Evolutionary conservation across 2,113 vertebrate species (phyloP).

Genomic region (Ctenodactylus gundi): DNA sequence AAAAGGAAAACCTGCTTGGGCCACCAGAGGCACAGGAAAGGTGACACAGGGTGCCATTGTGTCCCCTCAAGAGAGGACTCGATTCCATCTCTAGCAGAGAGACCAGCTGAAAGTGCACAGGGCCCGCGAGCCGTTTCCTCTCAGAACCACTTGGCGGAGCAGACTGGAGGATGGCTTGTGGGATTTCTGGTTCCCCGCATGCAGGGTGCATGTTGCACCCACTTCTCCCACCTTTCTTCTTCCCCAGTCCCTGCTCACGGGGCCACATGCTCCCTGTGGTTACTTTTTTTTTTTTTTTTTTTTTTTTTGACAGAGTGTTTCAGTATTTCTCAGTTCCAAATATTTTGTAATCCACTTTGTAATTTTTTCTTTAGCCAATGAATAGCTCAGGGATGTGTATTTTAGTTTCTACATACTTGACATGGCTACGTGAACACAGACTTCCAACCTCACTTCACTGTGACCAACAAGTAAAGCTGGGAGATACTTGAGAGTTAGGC

Average conservation of each 20-base stretch:
- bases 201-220: neutral
- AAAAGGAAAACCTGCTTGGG: too few species aligned
- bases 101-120: rapidly evolving
- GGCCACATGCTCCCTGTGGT: rapidly evolving
- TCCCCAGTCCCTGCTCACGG: rapidly evolving
- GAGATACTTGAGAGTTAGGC: neutral
- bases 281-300: neutral
- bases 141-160: rapidly evolving
- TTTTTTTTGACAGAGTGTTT: rapidly evolving
- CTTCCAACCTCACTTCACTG: neutral
- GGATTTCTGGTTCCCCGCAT: neutral
- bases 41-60: rapidly evolving
- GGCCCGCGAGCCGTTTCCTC: too few species aligned
- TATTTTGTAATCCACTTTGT: neutral
- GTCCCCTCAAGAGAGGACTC: neutral
- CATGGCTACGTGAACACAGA: rapidly evolving
- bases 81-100: neutral
- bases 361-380: neutral
- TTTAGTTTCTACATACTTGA: neutral
- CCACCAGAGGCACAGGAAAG: neutral
- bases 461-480: neutral
- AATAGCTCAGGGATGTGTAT: neutral
- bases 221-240: rapidly evolving
- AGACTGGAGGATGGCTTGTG: too few species aligned
- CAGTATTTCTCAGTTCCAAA: neutral